phyloP scores from a whole-genome alignment of 2,888 invertebrate species.

The Tillus elongatus region DNA sequence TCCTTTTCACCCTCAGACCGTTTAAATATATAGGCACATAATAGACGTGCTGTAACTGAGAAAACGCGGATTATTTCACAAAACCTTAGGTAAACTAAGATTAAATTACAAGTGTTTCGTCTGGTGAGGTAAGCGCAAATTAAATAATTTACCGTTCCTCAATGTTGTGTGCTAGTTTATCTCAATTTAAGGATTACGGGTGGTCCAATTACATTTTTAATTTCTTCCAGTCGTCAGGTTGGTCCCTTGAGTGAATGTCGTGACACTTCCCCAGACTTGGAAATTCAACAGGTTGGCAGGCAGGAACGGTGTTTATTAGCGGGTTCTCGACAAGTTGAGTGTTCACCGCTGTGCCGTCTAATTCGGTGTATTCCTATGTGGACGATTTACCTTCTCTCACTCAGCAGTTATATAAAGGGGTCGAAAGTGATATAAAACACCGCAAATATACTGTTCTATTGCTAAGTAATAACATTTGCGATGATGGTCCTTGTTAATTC shows the following conservation, averaged over 20 bases:
- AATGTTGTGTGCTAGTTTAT: slow-evolving; percentile 27
- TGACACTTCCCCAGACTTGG: slow-evolving; percentile 19
- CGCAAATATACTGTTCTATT: too few species aligned
- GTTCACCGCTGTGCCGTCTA: too few species aligned
- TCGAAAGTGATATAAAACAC: too few species aligned
- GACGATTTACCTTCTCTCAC: too few species aligned
- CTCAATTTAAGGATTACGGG: slow-evolving; percentile 31
- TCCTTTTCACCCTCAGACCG: too few species aligned
- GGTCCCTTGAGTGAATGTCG: slow-evolving; percentile 19
- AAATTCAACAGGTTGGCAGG: slow-evolving; percentile 37
- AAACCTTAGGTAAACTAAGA: slow-evolving; percentile 20
- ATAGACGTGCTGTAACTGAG: background rate
- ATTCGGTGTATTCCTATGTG: too few species aligned
- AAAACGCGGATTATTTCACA: slow-evolving; percentile 2
- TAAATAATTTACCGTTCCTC: slow-evolving; percentile 30
- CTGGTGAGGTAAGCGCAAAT: slow-evolving; percentile 30
- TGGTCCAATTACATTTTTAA: slow-evolving; percentile 27
- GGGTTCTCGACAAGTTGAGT: slow-evolving; percentile 24
- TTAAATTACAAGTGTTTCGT: slow-evolving; percentile 23
- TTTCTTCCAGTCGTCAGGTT: slow-evolving; percentile 12
- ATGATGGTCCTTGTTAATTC: too few species aligned
- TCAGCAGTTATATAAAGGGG: too few species aligned
- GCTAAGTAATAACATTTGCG: too few species aligned
- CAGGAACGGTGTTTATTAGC: slow-evolving; percentile 34
- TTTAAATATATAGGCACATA: background rate